Percentiles rank a stretch among this genome's conserved stretches.
phyloP scores from a whole-genome alignment of 2,797 vertebrate species.

The Poeciliopsis paucimaculata region DNA sequence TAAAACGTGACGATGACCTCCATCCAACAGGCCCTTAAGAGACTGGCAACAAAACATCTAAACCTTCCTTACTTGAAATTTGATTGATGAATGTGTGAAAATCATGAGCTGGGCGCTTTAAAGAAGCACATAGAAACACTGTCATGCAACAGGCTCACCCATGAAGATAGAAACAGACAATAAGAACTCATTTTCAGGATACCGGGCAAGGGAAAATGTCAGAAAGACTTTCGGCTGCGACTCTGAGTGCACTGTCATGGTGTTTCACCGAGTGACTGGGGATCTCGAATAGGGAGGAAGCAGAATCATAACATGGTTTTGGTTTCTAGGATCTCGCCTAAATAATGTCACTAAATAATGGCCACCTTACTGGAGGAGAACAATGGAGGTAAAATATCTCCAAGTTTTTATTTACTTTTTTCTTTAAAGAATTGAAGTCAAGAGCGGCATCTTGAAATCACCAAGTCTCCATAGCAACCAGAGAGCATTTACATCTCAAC shows the following conservation, averaged over 20 bases:
- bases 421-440: not conserved
- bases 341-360: not conserved
- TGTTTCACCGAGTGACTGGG: not conserved
- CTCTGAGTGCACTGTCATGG: conserved; percentile 3
- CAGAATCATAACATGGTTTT: not conserved
- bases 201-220: conserved; percentile 39
- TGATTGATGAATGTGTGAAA: conserved; percentile 12
- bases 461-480: not conserved
- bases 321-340: not conserved
- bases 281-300: not conserved
- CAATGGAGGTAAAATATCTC: not conserved
- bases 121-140: conserved; percentile 7
- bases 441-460: not conserved
- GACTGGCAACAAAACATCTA: conserved; percentile 52
- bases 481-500: not conserved
- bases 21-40: conserved; percentile 60
- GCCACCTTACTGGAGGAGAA: not conserved
- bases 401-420: not conserved
- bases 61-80: conserved; percentile 33
- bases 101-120: not conserved
- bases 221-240: conserved; percentile 49
- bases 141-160: conserved; percentile 55
- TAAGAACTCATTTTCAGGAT: conserved; percentile 72
- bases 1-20: conserved; percentile 53
- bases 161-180: conserved; percentile 67